Percentiles rank a stretch among this genome's conserved stretches.
phyloP scores from a whole-genome alignment of 2,113 vertebrate genomes.

The Malurus melanocephalus region DNA sequence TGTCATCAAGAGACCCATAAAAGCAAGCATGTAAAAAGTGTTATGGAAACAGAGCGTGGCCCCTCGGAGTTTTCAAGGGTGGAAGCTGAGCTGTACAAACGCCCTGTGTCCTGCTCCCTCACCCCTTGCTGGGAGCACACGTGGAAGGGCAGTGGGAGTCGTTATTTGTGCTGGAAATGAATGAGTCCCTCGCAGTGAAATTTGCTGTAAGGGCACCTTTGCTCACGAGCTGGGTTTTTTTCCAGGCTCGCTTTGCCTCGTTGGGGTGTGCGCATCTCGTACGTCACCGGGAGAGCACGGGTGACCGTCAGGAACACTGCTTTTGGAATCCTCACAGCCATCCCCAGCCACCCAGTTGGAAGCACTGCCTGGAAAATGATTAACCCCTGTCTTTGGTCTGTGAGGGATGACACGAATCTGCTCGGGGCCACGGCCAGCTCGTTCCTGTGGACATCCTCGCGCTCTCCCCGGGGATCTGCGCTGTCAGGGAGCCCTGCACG shows the following conservation, averaged over 20 bases:
- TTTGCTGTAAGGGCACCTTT: slow-evolving; percentile 14
- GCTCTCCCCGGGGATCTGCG: background rate
- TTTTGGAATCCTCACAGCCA: slow-evolving; percentile 34
- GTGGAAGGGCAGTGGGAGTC: background rate
- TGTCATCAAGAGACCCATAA: slow-evolving; percentile 71
- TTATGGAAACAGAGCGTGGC: slow-evolving; percentile 60
- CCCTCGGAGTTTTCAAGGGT: slow-evolving; percentile 50
- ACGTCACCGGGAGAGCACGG: slow-evolving; percentile 40
- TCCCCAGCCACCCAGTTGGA: slow-evolving; percentile 53
- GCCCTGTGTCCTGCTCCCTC: slow-evolving; percentile 12
- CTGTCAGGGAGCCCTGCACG: slow-evolving; percentile 30
- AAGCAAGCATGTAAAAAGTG: slow-evolving; percentile 64
- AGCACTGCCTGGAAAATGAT: slow-evolving; percentile 61
- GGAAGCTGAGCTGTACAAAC: slow-evolving; percentile 4
- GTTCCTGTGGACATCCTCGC: slow-evolving; percentile 18
- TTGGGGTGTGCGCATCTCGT: background rate
- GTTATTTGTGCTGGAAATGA: slow-evolving; percentile 1
- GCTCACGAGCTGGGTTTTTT: background rate
- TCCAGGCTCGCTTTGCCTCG: background rate
- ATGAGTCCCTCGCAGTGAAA: background rate
- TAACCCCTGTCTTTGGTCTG: slow-evolving; percentile 27
- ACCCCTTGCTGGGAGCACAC: background rate
- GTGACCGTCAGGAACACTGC: slow-evolving; percentile 20
- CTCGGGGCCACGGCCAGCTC: background rate
- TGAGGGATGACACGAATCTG: slow-evolving; percentile 8